Evolutionary conservation across 2,797 vertebrate species (phyloP), one percentile per base, ranked within the genome.

Genomic region (Poecilia gillii): DNA sequence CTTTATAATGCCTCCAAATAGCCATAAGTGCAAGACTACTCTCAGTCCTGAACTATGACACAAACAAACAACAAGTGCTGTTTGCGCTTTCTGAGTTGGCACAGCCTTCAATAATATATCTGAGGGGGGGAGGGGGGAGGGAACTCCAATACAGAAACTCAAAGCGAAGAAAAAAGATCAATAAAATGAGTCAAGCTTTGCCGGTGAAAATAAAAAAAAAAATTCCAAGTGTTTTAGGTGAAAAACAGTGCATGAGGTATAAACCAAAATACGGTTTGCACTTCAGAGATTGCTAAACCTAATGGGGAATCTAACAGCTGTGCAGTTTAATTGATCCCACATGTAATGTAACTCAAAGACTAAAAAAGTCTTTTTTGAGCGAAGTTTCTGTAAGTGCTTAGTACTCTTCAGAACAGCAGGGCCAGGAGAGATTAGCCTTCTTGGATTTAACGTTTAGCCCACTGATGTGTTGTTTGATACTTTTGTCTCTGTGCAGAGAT

Each of bases 261-360:
- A 82, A 72, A 84, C 25, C 39, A 33, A 64, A 76, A 83, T 66
- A 49, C 7, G 66, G 13, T 49, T 36, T 85, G 62, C 47, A 68
- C 33, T 83, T 78, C 36, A 77, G 71, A 84, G 83, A 62, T 25
- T 3, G 28, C 75, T 82, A 59, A 80, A 83, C 77, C 82, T 74
- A 72, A 84, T 81, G 73, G 76, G 76, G 87, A 84, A 85, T 49
- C 53, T 13, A 85, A 83, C 88, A 92, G 84, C 82, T 90, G 90
- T 78, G 78, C 31, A 43, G 23, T 62, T 77, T 87, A 90, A 92
- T 80, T 89, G 87, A 88, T 88, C 81, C 85, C 84, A 87, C 51
- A 85, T 88, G 90, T 77, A 51, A 79, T 72, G 76, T 84, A 84
- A 68, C 51, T 80, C 46, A 53, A 64, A 73, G 64, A 78, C 33